Evolutionary conservation across 2,888 invertebrate species (phyloP).

Genomic region (Craniophora ligustri): DNA sequence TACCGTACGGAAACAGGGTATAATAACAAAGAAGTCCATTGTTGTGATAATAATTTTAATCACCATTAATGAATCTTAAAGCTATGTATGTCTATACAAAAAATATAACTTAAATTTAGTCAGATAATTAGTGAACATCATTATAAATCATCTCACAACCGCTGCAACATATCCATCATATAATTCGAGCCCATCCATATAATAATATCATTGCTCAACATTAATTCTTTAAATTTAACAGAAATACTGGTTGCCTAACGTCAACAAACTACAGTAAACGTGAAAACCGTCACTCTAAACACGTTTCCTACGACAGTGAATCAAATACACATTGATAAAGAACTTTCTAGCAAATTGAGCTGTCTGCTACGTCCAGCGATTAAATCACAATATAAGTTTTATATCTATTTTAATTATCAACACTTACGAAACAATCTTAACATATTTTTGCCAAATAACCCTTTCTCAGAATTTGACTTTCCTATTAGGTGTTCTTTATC

Average conservation of each 20-base stretch:
- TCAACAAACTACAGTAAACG: slow-evolving; percentile 59
- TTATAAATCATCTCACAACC: slow-evolving; percentile 88
- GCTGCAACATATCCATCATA: slow-evolving; percentile 83
- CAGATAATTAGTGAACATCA: slow-evolving; percentile 87
- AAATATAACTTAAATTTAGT: slow-evolving; percentile 87
- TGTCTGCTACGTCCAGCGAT: slow-evolving; percentile 46
- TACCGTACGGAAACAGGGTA: too few relatives aligned
- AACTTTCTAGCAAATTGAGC: slow-evolving; percentile 66
- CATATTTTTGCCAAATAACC: slow-evolving; percentile 15
- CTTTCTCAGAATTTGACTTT: slow-evolving; percentile 13
- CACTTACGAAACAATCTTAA: slow-evolving; percentile 45
- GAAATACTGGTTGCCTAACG: slow-evolving; percentile 63
- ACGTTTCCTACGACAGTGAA: slow-evolving; percentile 24
- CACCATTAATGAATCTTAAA: slow-evolving; percentile 80
- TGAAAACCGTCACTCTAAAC: slow-evolving; percentile 20
- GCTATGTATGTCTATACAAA: slow-evolving; percentile 86
- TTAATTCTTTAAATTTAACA: slow-evolving; percentile 67
- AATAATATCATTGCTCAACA: slow-evolving; percentile 79
- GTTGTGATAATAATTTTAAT: slow-evolving; percentile 84
- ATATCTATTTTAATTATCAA: slow-evolving; percentile 42
- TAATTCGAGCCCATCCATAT: slow-evolving; percentile 79
- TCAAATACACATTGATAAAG: slow-evolving; percentile 39
- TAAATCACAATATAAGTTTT: slow-evolving; percentile 48
- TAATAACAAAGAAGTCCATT: slow-evolving; percentile 49
- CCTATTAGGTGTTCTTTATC: slow-evolving; percentile 10